A percentile compares a stretch with the other conserved stretches of the same genome.
Conservation (phyloP, 2,797 vertebrate genomes). For the Sebastes taczanowskii region DNA sequence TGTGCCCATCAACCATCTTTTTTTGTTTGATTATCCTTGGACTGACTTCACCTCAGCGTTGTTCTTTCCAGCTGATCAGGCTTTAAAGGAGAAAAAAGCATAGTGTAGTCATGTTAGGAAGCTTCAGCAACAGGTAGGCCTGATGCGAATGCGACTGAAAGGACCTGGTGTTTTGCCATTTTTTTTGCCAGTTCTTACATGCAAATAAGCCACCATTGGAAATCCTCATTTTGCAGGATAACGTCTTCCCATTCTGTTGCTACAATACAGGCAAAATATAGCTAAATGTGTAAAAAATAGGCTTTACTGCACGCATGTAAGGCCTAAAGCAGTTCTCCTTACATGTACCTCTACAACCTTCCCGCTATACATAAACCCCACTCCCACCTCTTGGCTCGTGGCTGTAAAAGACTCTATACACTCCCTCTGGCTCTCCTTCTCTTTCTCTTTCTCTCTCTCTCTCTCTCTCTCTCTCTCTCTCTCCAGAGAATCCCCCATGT, state of each 20-base stretch:
- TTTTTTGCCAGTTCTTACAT: slow-evolving; percentile 1
- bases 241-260: slow-evolving; percentile 9
- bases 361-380: slow-evolving; percentile 54
- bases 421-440: slow-evolving; percentile 40
- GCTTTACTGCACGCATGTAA: slow-evolving; percentile 38
- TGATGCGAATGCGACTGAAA: background rate
- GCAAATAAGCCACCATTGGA: slow-evolving; percentile 38
- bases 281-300: slow-evolving; percentile 53
- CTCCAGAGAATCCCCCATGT: slow-evolving; percentile 72
- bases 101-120: background rate
- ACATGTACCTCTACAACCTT: slow-evolving; percentile 52
- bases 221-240: slow-evolving; percentile 38
- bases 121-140: slow-evolving; percentile 35
- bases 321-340: slow-evolving; percentile 56
- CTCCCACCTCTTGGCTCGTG: slow-evolving; percentile 65
- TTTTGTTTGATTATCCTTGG: slow-evolving; percentile 46
- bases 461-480: slow-evolving; percentile 40
- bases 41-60: slow-evolving; percentile 19
- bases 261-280: background rate
- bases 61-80: slow-evolving; percentile 19
- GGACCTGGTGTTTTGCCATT: background rate
- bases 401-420: slow-evolving; percentile 41
- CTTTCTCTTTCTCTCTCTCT: slow-evolving; percentile 31
- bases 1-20: slow-evolving; percentile 32
- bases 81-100: background rate